Base-by-base conservation (phyloP, 2,888 invertebrate species). In the Troides aeacus region DNA sequence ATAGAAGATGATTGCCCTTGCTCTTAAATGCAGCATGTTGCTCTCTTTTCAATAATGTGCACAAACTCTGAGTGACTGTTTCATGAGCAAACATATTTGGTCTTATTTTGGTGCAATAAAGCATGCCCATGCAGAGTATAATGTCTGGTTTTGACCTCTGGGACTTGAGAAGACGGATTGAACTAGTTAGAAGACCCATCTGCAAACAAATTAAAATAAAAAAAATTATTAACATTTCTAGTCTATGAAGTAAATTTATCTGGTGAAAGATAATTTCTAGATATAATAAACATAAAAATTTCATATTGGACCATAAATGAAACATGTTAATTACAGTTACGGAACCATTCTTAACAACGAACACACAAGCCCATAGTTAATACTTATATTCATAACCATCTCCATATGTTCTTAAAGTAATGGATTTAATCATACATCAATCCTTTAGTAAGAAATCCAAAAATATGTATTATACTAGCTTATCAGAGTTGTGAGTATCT, bases 91-190 rank as follows among this genome's bases (percentile, higher is more conserved):
- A 97, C 83, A 96, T 93, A 70, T 94, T 94, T 0, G 98, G 96
- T 61, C 96, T 94, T 67, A 96, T 93, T 87, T 97, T 97, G 0
- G 96, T 96, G 24, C 97, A 85, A 83, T 97, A 96, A 69, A 97
- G 93, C 66, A 99, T 89, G 57, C 96, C 95, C 82, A 97, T 94
- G 79, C 95, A 97, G 0, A 96, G 89, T 53, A 97, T 92, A 39
- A 95, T 95, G 77, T 98, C 97, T 5, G 98, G 97, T 81, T 98
- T 98, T 67, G 96, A 95, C 63, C 97, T 94, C 75, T 96, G 96
- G 10, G 94, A 94, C 73, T 96, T 95, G 2, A 98, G 93, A 0
- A 95, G 93, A 78, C 96, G 96, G 46, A 98, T 95, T n/a, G 97
- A 96, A 0, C 98, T 98, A 76, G 98, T 96, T n/a, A 99, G 90